Evolutionary conservation across 2,888 invertebrate genomes (phyloP).

Genomic region (Andricus quercusramuli): DNA sequence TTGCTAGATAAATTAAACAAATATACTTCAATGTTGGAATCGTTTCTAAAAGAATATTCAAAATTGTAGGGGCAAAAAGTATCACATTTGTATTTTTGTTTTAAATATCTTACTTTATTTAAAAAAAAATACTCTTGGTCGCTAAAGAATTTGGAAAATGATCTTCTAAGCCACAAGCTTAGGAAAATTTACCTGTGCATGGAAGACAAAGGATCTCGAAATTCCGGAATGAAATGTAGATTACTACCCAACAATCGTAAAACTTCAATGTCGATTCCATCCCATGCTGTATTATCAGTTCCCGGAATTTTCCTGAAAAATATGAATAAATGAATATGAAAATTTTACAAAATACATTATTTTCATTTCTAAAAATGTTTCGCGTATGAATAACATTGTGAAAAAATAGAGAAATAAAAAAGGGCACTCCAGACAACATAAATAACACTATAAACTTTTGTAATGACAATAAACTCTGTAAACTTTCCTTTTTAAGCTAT

Average conservation of each 20-base stretch:
- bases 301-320: conserved; percentile 70
- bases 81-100: neutral
- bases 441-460: neutral
- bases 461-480: no score
- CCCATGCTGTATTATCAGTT: conserved; percentile 82
- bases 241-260: conserved; percentile 82
- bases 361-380: neutral
- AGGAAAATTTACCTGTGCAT: conserved; percentile 79
- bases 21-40: no score
- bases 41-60: no score
- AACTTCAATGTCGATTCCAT: conserved; percentile 87
- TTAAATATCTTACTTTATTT: neutral
- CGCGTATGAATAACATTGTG: neutral
- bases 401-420: neutral
- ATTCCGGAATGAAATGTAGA: conserved; percentile 87
- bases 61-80: no score
- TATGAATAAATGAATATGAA: neutral
- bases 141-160: neutral
- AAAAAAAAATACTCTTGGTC: neutral
- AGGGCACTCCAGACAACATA: neutral
- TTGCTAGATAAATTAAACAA: no score
- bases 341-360: neutral
- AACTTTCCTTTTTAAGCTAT: neutral
- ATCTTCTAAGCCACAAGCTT: neutral
- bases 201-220: conserved; percentile 81